Conservation (phyloP, 2,888 invertebrate genomes). For the Platycheirus albimanus region DNA sequence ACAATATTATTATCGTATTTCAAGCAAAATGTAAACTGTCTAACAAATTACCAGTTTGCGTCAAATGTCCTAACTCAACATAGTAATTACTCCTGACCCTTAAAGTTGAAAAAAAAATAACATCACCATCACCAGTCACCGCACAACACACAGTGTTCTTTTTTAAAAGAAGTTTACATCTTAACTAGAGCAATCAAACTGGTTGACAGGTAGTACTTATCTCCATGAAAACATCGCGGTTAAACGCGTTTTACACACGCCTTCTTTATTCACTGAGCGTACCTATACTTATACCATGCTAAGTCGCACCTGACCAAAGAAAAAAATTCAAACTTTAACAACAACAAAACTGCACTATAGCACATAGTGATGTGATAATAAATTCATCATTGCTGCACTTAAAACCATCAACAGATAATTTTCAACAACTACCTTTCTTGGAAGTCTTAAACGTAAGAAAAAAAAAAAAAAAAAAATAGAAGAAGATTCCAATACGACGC, state of each 20-base stretch:
- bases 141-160: too few relatives aligned
- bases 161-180: slow-evolving; percentile 62
- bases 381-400: slow-evolving; percentile 73
- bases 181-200: slow-evolving; percentile 71
- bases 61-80: slow-evolving; percentile 61
- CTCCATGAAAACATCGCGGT: slow-evolving; percentile 68
- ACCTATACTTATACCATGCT: too few relatives aligned
- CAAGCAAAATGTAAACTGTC: slow-evolving; percentile 72
- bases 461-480: too few relatives aligned
- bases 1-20: slow-evolving; percentile 57
- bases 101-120: slow-evolving; percentile 38
- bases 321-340: neutral
- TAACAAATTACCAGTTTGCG: slow-evolving; percentile 68
- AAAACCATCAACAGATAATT: slow-evolving; percentile 74
- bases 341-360: slow-evolving; percentile 36
- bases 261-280: slow-evolving; percentile 47
- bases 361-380: slow-evolving; percentile 67
- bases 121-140: slow-evolving; percentile 28
- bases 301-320: slow-evolving; percentile 60
- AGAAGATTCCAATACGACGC: slow-evolving; percentile 38
- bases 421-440: slow-evolving; percentile 73
- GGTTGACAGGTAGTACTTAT: slow-evolving; percentile 71
- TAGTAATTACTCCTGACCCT: slow-evolving; percentile 60
- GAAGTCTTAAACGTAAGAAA: slow-evolving; percentile 63
- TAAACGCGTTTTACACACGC: slow-evolving; percentile 58